These are phyloP conservation scores for Kuschelorhynchus macadamiae DNA, from an alignment of 2,888 invertebrate species.

Conservation along the genomic window DNA sequence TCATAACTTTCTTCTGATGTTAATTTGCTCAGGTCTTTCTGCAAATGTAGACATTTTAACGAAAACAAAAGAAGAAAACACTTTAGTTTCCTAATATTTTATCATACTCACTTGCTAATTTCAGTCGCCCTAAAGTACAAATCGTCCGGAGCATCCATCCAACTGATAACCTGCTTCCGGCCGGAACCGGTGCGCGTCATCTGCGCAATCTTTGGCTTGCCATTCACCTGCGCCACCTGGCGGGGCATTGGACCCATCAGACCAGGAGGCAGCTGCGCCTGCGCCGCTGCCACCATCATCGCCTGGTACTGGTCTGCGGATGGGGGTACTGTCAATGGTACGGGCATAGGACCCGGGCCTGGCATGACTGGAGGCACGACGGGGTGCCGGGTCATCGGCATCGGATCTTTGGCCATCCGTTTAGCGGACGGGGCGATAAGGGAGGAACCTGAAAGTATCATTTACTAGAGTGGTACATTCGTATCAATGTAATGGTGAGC, in stretches of 20 bases:
- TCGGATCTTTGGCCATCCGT: constrained; percentile 83
- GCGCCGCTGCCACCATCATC: constrained; percentile 39
- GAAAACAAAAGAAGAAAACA: too few species aligned
- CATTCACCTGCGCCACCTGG: constrained; percentile 83
- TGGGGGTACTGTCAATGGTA: constrained; percentile 33
- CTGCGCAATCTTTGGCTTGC: constrained; percentile 85
- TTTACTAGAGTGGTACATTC: neutral
- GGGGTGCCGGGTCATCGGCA: constrained; percentile 64
- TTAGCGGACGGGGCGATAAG: constrained; percentile 78
- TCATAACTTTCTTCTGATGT: too few species aligned
- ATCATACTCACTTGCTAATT: constrained; percentile 83
- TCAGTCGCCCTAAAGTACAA: constrained; percentile 95
- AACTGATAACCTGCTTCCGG: constrained; percentile 94
- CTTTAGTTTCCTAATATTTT: too few species aligned
- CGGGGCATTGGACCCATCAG: constrained; percentile 64
- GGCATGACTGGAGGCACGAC: constrained; percentile 18
- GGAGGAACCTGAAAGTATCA: constrained; percentile 61
- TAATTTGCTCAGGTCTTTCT: too few species aligned
- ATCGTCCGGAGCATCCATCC: constrained; percentile 99
- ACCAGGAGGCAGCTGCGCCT: constrained; percentile 36
- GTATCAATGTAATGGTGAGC: neutral
- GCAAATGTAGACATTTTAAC: too few species aligned
- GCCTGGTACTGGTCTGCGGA: constrained; percentile 41
- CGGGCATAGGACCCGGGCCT: constrained; percentile 12
- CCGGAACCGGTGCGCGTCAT: constrained; percentile 82